Evolutionary conservation across 2,888 invertebrate species (phyloP).

Genomic region (Campaea margaritaria): DNA sequence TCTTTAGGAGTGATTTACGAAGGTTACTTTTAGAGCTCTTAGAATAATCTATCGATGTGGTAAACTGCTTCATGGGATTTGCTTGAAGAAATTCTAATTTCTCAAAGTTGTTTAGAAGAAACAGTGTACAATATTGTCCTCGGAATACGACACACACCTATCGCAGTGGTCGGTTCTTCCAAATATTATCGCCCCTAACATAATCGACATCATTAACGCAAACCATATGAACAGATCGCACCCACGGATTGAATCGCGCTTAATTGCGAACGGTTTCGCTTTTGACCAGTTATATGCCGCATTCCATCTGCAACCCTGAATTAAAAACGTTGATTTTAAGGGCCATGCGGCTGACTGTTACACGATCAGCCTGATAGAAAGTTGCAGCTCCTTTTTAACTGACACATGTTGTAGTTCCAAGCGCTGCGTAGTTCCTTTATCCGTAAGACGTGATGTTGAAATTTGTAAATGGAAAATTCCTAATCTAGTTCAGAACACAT

Average conservation of each 20-base stretch:
- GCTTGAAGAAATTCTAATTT: not conserved
- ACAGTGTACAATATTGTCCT: too few species aligned
- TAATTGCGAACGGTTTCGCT: conserved; percentile 36
- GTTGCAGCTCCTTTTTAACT: not conserved
- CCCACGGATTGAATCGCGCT: conserved; percentile 36
- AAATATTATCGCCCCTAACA: conserved; percentile 1
- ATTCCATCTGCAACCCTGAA: conserved; percentile 46
- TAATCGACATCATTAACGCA: conserved; percentile 3
- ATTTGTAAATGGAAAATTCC: too few species aligned
- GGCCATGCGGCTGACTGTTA: conserved; percentile 32
- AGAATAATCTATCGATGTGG: not conserved
- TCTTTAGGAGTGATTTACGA: not conserved
- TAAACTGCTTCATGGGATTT: not conserved
- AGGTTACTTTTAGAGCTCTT: conserved; percentile 1
- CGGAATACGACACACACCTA: not conserved
- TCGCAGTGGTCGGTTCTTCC: conserved; percentile 2
- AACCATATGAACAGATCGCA: conserved; percentile 15
- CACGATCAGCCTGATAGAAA: conserved; percentile 3
- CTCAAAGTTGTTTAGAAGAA: not conserved
- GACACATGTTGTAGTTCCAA: too few species aligned
- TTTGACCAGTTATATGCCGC: conserved; percentile 44
- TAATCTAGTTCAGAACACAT: too few species aligned
- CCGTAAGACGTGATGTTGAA: too few species aligned
- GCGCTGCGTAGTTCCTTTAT: too few species aligned
- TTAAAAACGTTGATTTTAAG: conserved; percentile 7